Base-by-base conservation (phyloP, 2,113 vertebrate genomes). In the Sceloporus tristichus region DNA sequence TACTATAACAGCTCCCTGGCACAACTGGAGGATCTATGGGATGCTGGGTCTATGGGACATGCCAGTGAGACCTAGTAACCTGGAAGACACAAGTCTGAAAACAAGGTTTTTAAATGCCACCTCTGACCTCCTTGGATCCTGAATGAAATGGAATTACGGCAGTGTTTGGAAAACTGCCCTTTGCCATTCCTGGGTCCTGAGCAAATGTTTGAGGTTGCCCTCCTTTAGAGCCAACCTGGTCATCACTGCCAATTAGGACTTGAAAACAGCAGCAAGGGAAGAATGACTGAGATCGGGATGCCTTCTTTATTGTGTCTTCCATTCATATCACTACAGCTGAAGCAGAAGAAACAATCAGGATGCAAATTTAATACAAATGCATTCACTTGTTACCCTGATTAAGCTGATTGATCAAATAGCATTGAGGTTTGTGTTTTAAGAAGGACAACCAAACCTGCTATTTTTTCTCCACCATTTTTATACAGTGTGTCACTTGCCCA, bases 401-500 rank as follows among this genome's bases (percentile, higher is more conserved):
- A 76, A 70, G 13, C 5, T 1, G n/a, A 59, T 66, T 13, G 48
- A 38, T 71, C 53, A 78, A 27, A 14, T 27, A 66, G 84, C 14
- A 21, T 10, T 56, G 66, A 1, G 18, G 7, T 14, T 56, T 48
- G 1, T 27, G 7, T 25, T 80, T 74, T n/a, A 40, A 73, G 70
- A 87, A 19, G 78, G 56, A 38, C 53, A 81, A 81, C 16, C 34
- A 92, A 93, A 93, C 92, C 79, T 86, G 27, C 9, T 34, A 54
- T 40, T 88, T 89, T 38, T 48, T 78, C 90, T 91, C 86, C 70
- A 80, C 90, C 91, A 91, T 93, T 95, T 89, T 59, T 48, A 40
- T 94, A 91, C 92, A 94, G 90, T 93, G 92, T 92, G 91, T 93
- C 91, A 93, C 87, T 91, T 90, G 92, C 86, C 27, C 95, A 89